Conservation (phyloP, 1,140 invertebrate species). For the Hypsibius dujardini region DNA sequence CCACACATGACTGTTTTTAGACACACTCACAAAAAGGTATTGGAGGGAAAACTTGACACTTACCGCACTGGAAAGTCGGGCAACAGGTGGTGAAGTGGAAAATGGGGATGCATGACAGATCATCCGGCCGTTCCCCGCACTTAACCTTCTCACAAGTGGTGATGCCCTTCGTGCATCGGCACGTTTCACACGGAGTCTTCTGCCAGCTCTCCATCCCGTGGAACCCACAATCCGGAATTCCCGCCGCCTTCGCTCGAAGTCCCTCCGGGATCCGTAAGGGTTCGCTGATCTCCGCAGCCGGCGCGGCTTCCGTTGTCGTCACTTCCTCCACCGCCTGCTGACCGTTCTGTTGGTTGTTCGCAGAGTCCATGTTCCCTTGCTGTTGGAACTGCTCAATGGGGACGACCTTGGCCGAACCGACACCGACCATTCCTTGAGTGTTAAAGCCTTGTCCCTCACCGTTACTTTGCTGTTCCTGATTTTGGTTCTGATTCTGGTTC, state of each 20-base stretch:
- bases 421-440: neutral
- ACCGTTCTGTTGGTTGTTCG: neutral
- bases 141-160: neutral
- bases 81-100: neutral
- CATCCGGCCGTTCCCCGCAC: neutral
- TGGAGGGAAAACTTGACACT: neutral
- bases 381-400: neutral
- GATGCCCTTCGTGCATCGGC: neutral
- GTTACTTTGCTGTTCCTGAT: neutral
- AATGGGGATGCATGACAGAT: neutral
- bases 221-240: neutral
- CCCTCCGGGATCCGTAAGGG: neutral
- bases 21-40: neutral
- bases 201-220: slow-evolving; percentile 8
- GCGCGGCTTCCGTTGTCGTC: neutral
- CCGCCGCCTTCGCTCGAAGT: neutral
- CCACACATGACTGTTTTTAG: neutral
- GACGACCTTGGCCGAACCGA: neutral
- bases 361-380: too few relatives aligned
- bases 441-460: neutral
- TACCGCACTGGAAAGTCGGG: slow-evolving; percentile 14
- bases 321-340: neutral
- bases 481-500: too few relatives aligned
- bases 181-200: neutral
- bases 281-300: neutral